A percentile compares a stretch with the other conserved stretches of the same genome.
These are phyloP conservation scores for Idaea dimidiata DNA, from an alignment of 2,888 invertebrate species.

Conservation along the genomic window DNA sequence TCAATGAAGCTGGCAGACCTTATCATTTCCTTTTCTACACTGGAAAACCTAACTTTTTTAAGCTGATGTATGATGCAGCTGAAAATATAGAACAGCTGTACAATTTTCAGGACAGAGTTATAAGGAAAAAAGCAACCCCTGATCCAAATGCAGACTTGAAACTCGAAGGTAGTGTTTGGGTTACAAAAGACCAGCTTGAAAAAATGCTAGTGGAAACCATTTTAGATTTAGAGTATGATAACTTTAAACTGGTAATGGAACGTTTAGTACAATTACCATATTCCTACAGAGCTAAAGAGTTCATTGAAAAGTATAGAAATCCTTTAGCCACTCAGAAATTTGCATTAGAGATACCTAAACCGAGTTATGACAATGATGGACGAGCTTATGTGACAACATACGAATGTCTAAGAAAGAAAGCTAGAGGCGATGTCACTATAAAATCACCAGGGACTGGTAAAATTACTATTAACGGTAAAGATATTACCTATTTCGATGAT, in stretches of 20 bases:
- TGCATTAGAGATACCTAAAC: constrained; percentile 83
- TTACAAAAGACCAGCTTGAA: constrained; percentile 85
- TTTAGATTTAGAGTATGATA: constrained; percentile 85
- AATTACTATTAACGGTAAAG: constrained; percentile 89
- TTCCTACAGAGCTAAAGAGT: constrained; percentile 85
- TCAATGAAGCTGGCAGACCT: constrained; percentile 94
- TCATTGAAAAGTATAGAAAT: constrained; percentile 86
- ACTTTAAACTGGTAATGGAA: constrained; percentile 87
- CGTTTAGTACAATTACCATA: constrained; percentile 86
- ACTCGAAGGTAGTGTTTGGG: constrained; percentile 74
- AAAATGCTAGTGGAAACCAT: constrained; percentile 83
- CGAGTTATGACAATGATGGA: constrained; percentile 85
- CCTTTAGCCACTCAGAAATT: constrained; percentile 80
- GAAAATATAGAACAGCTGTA: constrained; percentile 84
- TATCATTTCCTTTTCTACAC: constrained; percentile 96
- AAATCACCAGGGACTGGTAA: constrained; percentile 90
- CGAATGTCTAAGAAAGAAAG: constrained; percentile 86
- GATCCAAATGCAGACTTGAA: constrained; percentile 81
- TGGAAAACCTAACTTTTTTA: constrained; percentile 90
- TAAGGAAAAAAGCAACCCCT: constrained; percentile 81
- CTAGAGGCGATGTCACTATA: constrained; percentile 90
- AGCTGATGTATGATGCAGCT: constrained; percentile 89
- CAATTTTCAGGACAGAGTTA: constrained; percentile 86
- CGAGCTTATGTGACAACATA: constrained; percentile 86
- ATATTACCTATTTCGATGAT: constrained; percentile 88